phyloP scores from a whole-genome alignment of 2,888 invertebrate genomes.

The Acleris holmiana region DNA sequence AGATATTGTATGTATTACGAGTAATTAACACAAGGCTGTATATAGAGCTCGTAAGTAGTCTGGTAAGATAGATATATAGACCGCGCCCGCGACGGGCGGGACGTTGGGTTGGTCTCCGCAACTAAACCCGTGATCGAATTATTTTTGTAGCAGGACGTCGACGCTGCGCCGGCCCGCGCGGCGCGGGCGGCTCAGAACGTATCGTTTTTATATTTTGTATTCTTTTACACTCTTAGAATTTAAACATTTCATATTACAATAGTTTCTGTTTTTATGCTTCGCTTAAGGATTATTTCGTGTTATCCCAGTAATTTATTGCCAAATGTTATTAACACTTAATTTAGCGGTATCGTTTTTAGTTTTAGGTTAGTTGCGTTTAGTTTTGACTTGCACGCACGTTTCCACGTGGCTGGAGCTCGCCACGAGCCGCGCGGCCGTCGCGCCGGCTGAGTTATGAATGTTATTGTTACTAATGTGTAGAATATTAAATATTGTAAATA shows the following conservation, averaged over 20 bases:
- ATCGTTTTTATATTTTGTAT: constrained; percentile 62
- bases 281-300: constrained; percentile 74
- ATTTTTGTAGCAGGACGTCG: constrained; percentile 1
- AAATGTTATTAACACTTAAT: constrained; percentile 80
- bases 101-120: too few species aligned
- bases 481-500: constrained; percentile 83
- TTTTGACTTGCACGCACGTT: constrained; percentile 40
- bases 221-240: constrained; percentile 64
- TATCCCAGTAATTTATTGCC: constrained; percentile 83
- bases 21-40: constrained; percentile 71
- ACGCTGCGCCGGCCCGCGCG: constrained; percentile 1
- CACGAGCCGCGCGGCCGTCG: background rate
- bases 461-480: constrained; percentile 85
- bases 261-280: constrained; percentile 67
- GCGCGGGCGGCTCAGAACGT: constrained; percentile 42
- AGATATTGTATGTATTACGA: constrained; percentile 76
- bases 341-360: constrained; percentile 62
- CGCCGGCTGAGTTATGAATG: constrained; percentile 76
- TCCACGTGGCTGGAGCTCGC: constrained; percentile 26
- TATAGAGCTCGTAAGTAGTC: constrained; percentile 60
- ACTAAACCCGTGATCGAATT: background rate
- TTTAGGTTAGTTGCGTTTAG: constrained; percentile 56
- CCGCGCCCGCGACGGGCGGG: too few species aligned
- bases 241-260: constrained; percentile 57
- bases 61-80: constrained; percentile 59